phyloP scores from a whole-genome alignment of 1,140 invertebrate species.

The Zaprionus tsacasi region DNA sequence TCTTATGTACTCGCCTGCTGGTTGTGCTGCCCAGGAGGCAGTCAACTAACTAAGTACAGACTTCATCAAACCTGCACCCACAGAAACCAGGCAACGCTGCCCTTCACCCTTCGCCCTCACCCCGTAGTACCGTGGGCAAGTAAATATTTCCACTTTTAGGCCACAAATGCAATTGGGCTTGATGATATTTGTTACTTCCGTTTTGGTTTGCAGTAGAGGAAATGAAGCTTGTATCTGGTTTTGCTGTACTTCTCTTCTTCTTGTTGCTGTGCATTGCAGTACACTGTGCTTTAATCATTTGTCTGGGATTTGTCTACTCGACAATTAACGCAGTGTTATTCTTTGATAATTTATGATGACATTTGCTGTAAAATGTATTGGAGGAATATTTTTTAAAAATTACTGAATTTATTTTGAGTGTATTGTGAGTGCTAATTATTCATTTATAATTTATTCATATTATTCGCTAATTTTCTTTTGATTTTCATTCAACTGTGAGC shows the following conservation, averaged over 20 bases:
- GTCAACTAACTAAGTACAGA: constrained; percentile 41
- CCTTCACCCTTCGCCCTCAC: constrained; percentile 5
- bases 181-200: constrained; percentile 81
- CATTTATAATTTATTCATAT: neutral
- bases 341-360: constrained; percentile 7
- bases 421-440: neutral
- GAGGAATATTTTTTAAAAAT: neutral
- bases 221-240: constrained; percentile 65
- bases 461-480: too few relatives aligned
- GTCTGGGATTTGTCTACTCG: constrained; percentile 3
- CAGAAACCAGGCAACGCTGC: constrained; percentile 5
- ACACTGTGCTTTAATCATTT: constrained; percentile 7
- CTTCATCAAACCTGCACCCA: constrained; percentile 34
- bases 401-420: neutral
- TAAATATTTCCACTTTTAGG: constrained; percentile 80
- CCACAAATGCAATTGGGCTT: constrained; percentile 82
- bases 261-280: constrained; percentile 33
- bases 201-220: constrained; percentile 67
- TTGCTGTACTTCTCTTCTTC: constrained; percentile 11
- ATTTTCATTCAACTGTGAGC: neutral
- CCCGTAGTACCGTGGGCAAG: constrained; percentile 33
- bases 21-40: constrained; percentile 31
- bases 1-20: constrained; percentile 49
- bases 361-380: neutral
- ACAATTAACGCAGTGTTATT: constrained; percentile 3